These are phyloP conservation scores for Globia sparganii DNA, from an alignment of 2,888 invertebrate species.

Conservation along the genomic window DNA sequence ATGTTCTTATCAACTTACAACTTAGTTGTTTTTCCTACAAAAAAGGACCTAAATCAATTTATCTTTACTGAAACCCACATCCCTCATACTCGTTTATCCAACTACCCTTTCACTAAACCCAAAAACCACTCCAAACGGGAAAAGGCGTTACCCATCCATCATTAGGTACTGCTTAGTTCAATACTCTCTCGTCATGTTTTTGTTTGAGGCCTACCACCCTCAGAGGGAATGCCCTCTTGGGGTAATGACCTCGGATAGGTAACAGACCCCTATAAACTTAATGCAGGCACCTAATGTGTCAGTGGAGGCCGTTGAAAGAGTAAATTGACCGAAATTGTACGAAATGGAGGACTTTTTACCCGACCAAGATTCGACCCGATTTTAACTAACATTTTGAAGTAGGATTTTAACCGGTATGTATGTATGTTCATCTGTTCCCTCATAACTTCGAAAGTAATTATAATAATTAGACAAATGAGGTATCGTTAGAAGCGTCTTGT, in stretches of 20 bases:
- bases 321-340: slow-evolving; percentile 32
- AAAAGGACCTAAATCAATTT: neutral
- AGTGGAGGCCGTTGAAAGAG: slow-evolving; percentile 43
- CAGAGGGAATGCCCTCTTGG: slow-evolving; percentile 52
- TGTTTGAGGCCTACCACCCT: slow-evolving; percentile 55
- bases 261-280: slow-evolving; percentile 57
- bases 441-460: no score
- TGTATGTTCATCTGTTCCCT: no score
- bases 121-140: slow-evolving; percentile 1
- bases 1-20: no score
- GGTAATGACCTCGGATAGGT: slow-evolving; percentile 47
- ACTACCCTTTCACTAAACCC: neutral
- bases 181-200: slow-evolving; percentile 46
- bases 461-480: no score
- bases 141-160: slow-evolving; percentile 27
- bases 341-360: slow-evolving; percentile 17
- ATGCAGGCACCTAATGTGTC: slow-evolving; percentile 52
- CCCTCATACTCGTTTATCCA: neutral
- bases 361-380: no score
- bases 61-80: neutral
- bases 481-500: no score
- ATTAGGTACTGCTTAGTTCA: slow-evolving; percentile 31
- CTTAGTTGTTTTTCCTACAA: neutral
- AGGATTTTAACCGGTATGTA: no score
- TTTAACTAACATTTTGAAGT: no score